Evolutionary conservation across 2,888 invertebrate genomes (phyloP).

Genomic region (Pachymerium ferrugineum): DNA sequence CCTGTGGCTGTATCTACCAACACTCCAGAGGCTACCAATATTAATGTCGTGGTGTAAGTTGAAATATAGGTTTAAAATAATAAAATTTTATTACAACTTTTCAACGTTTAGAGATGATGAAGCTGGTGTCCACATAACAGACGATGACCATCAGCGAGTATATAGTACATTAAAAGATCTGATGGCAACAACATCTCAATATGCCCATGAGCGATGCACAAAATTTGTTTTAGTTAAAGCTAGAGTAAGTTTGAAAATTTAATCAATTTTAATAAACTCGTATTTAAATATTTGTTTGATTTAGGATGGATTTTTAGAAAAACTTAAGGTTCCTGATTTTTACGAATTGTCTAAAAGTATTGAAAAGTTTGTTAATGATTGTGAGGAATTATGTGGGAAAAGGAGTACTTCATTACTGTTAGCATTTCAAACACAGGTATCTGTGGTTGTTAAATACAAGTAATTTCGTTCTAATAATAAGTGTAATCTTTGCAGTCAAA

Average conservation of each 20-base stretch:
- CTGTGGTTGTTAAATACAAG: not conserved
- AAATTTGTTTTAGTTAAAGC: slow-evolving; percentile 68
- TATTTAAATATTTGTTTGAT: slow-evolving; percentile 31
- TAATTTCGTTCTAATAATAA: not conserved
- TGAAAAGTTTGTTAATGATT: slow-evolving; percentile 69
- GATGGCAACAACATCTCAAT: slow-evolving; percentile 76
- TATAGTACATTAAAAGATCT: slow-evolving; percentile 68
- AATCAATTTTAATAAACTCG: not conserved
- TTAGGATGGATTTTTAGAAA: slow-evolving; percentile 56
- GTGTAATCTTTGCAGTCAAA: slow-evolving; percentile 64
- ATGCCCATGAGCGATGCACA: slow-evolving; percentile 86
- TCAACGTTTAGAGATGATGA: slow-evolving; percentile 39
- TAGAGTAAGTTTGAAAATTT: slow-evolving; percentile 42
- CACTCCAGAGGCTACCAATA: slow-evolving; percentile 41
- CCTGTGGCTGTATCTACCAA: not conserved
- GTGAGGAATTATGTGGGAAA: slow-evolving; percentile 67
- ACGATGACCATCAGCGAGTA: slow-evolving; percentile 64
- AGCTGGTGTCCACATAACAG: slow-evolving; percentile 58
- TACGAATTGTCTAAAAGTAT: slow-evolving; percentile 69
- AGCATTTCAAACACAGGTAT: slow-evolving; percentile 64
- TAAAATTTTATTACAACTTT: slow-evolving; percentile 38
- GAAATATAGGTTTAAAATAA: not conserved
- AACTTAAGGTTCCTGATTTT: slow-evolving; percentile 70
- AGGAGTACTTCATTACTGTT: slow-evolving; percentile 72
- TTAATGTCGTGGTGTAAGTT: slow-evolving; percentile 44